Evolutionary conservation across 2,888 invertebrate species (phyloP).

Genomic region (Callyntrura sp.): DNA sequence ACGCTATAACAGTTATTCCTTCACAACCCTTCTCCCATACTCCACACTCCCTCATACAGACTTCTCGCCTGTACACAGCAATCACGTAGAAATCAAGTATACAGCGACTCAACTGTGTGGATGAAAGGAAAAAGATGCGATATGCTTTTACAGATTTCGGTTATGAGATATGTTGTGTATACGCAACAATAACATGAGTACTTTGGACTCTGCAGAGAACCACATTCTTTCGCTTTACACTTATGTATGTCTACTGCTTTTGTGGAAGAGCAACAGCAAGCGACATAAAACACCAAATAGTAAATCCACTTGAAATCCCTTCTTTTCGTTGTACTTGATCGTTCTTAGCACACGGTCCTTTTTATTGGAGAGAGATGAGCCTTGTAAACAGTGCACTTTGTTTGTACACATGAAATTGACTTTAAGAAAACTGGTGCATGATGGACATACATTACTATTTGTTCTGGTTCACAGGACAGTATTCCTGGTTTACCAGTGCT

Average conservation of each 20-base stretch:
- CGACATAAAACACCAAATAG: not conserved
- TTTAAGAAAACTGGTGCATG: constrained; percentile 57
- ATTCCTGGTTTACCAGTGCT: no score
- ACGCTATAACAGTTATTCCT: constrained; percentile 5
- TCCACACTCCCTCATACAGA: no score
- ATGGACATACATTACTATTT: constrained; percentile 51
- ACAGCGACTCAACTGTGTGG: not conserved
- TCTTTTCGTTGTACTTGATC: constrained; percentile 17
- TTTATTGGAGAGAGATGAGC: constrained; percentile 34
- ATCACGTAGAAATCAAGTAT: not conserved
- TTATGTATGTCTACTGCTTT: not conserved
- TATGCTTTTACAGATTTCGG: not conserved
- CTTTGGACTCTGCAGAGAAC: constrained; percentile 9
- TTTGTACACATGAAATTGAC: constrained; percentile 16
- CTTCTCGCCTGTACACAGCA: no score
- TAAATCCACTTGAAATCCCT: constrained; percentile 43
- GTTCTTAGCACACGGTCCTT: constrained; percentile 14
- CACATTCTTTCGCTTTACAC: constrained; percentile 1
- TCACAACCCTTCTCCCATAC: not conserved
- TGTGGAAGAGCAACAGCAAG: not conserved
- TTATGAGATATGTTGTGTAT: constrained; percentile 26
- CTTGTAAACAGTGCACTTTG: constrained; percentile 15
- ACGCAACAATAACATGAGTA: not conserved
- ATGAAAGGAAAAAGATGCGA: no score
- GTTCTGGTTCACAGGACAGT: constrained; percentile 20